These are phyloP conservation scores for Meteorus cinctellus DNA, from an alignment of 2,888 invertebrate genomes.

Conservation along the genomic window DNA sequence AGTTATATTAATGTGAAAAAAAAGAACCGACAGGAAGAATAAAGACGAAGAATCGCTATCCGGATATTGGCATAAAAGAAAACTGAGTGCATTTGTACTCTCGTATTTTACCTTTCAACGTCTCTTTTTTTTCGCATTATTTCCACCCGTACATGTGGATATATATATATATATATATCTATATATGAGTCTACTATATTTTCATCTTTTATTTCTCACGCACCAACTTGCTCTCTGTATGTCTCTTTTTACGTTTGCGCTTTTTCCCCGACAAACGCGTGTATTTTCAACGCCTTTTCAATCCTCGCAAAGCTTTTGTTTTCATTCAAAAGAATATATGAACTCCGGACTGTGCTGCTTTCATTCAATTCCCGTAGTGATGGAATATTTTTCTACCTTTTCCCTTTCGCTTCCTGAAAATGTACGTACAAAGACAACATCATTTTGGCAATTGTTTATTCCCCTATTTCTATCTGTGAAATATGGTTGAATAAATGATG, in stretches of 20 bases:
- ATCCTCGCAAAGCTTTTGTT: conserved; percentile 21
- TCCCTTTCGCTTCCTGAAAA: neutral
- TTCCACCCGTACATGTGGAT: neutral
- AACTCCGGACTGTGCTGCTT: neutral
- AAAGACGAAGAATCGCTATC: conserved; percentile 19
- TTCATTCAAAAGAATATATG: conserved; percentile 15
- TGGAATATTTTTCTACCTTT: neutral
- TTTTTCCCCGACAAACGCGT: conserved; percentile 4
- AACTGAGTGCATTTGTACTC: neutral
- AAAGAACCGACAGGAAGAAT: neutral
- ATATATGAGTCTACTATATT: conserved; percentile 12
- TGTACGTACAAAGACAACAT: neutral
- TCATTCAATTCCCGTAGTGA: conserved; percentile 13
- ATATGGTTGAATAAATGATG: too few species aligned
- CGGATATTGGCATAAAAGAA: conserved; percentile 32
- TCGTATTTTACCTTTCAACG: neutral
- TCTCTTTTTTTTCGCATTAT: conserved; percentile 16
- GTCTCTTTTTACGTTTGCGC: neutral
- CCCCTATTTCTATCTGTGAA: too few species aligned
- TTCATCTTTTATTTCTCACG: neutral
- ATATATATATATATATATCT: conserved; percentile 12
- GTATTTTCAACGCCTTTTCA: conserved; percentile 29
- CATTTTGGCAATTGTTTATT: neutral
- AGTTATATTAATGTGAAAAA: neutral
- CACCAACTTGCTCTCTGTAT: neutral